Evolutionary conservation across 2,113 vertebrate species (phyloP), one percentile per base, ranked within the genome.

Genomic region (Gila orcuttii): DNA sequence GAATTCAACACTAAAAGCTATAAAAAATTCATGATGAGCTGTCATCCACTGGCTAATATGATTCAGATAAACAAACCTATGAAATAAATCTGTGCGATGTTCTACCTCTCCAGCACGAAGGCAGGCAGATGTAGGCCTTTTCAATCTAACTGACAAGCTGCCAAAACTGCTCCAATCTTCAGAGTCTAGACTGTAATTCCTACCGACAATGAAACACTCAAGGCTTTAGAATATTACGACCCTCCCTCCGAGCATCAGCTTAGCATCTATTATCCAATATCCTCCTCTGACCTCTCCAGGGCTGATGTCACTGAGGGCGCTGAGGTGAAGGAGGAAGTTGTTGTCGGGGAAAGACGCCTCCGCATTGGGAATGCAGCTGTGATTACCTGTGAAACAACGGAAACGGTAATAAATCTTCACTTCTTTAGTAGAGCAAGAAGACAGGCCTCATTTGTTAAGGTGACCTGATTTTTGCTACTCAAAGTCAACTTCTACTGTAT

Each of bases 321-420:
- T 95, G 89, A 99, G 95, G 88, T 99, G 97, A 85, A 99, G 96
- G 83, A 97, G 94, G 91, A 97, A 98, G 88, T 98, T 99, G 94
- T 97, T 99, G 87, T 98, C 96, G 0, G 97, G 97, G 92, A 99
- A 99, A 25, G 97, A 97, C 0, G 96, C 97, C 93, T 99, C 98
- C 0, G 98, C 96, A 0, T 99, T 99, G 88, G 98, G 97, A 69
- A 96, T 94, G 92, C 98, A 99, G 94, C 97, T 99, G 94, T 99
- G 98, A 92, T 99, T 99, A 94, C 98, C 98, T 99, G 83, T 33
- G 80, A 71, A 79, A 83, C 57, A 86, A 69, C 73, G n/a, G 25
- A 69, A 31, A 62, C 4, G 10, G 33, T 28, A 21, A 28, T 21
- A 36, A 84, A 60, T 77, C 74, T 33, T 21, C 74, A 13, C 25